Conservation (phyloP, 2,888 invertebrate species). For the Brachylomia viminalis region DNA sequence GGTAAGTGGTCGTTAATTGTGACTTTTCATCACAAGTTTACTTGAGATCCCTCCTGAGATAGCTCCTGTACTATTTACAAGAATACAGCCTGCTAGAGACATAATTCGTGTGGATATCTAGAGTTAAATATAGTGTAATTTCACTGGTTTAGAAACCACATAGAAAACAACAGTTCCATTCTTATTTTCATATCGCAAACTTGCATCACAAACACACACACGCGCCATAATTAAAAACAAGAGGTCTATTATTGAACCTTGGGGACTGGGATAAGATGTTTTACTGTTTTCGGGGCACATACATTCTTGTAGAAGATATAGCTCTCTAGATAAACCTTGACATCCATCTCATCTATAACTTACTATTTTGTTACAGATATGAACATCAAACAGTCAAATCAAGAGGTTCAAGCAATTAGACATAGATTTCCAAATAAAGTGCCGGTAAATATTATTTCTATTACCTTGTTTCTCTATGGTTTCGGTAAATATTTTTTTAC, state of each 20-base stretch:
- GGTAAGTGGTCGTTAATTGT: not conserved
- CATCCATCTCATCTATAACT: not conserved
- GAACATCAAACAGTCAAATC: slow-evolving; percentile 73
- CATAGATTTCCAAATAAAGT: slow-evolving; percentile 95
- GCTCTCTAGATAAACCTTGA: no score
- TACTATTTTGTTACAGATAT: slow-evolving; percentile 74
- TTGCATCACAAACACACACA: slow-evolving; percentile 13
- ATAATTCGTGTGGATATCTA: not conserved
- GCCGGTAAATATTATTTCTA: slow-evolving; percentile 91
- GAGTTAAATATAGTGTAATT: not conserved
- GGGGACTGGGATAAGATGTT: not conserved
- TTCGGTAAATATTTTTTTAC: not conserved
- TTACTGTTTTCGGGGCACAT: not conserved
- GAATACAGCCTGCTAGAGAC: not conserved
- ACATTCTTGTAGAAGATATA: not conserved
- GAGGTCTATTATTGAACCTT: slow-evolving; percentile 8
- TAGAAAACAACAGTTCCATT: not conserved
- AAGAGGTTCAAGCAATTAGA: slow-evolving; percentile 94
- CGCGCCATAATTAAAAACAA: slow-evolving; percentile 26
- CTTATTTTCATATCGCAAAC: slow-evolving; percentile 25
- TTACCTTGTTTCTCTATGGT: not conserved
- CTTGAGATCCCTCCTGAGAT: not conserved
- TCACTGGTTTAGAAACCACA: not conserved
- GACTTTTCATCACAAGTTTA: not conserved
- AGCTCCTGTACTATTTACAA: not conserved